Evolutionary conservation across 2,888 invertebrate species (phyloP), one percentile per base, ranked within the genome.

Genomic region (Megastigmus dorsalis): DNA sequence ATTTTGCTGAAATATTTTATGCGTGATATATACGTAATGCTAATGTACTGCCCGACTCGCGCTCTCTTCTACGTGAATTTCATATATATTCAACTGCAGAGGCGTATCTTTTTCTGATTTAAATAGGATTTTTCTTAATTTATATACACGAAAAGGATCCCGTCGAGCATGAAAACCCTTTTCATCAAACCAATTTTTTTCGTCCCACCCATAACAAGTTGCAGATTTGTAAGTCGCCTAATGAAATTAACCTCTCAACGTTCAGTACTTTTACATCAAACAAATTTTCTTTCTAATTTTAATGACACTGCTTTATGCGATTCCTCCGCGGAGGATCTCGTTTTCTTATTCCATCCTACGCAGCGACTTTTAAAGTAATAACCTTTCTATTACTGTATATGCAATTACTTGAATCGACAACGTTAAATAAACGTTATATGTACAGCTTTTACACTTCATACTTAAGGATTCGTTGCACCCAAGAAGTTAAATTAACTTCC

Each of bases 121-220:
- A 50, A 65, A 65, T 18, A 15, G 26, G 43, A 66, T 54, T 33
- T 30, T 15, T 48, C 48, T 48, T 57, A 26, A 67, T 55, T 48
- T 18, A 13, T 0, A 36, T 43, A 23, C n/a, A n/a, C 36, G 18
- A 36, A 26, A 38, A 36, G 18, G 50, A 50, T 20, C 50, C 48
- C 59, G 50, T 45, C 41, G 30, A n/a, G 33, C 26, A 41, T 50
- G 36, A 54, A 54, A 48, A 20, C 33, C 13, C 28, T 33, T 70
- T 62, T 62, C 18, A 26, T 43, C 13, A 43, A 62, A 52, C 52
- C 60, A 60, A 69, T 69, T 69, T 69, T n/a, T 60, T 43, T 30
- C 26, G n/a, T 59, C 48, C 26, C 6, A n/a, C n/a, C n/a, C n/a
- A n/a, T n/a, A 36, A 54, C n/a, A 15, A 54, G 38, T 9, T 28